Evolutionary conservation across 2,888 invertebrate genomes (phyloP).

Genomic region (Clusia tigrina): DNA sequence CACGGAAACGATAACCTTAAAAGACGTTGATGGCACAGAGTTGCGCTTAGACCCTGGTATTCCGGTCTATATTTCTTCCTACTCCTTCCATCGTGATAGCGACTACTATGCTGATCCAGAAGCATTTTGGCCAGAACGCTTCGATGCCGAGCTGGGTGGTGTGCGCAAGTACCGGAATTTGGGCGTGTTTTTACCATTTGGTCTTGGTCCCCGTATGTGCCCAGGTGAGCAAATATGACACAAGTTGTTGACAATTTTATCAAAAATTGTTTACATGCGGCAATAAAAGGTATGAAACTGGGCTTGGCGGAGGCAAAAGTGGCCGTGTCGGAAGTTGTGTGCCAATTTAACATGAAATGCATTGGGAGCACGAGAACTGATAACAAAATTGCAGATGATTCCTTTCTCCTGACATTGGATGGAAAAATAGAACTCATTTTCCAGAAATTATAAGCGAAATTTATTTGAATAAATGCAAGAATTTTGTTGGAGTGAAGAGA

Average conservation of each 20-base stretch:
- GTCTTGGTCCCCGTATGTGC: slow-evolving; percentile 53
- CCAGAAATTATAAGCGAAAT: slow-evolving; percentile 9
- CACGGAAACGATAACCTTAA: slow-evolving; percentile 35
- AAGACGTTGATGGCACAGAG: slow-evolving; percentile 32
- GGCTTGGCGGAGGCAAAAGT: slow-evolving; percentile 50
- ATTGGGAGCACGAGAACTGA: slow-evolving; percentile 44
- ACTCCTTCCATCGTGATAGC: slow-evolving; percentile 46
- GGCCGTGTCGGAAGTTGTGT: slow-evolving; percentile 48
- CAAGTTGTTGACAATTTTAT: not conserved
- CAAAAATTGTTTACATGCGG: not conserved
- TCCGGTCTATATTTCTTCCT: slow-evolving; percentile 37
- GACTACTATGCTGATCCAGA: slow-evolving; percentile 46
- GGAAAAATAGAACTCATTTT: slow-evolving; percentile 44
- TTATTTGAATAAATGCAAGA: too few species aligned
- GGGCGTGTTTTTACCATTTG: slow-evolving; percentile 52
- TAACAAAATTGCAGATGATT: slow-evolving; percentile 47
- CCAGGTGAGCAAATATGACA: slow-evolving; percentile 37
- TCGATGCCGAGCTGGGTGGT: slow-evolving; percentile 45
- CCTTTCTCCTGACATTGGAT: slow-evolving; percentile 43
- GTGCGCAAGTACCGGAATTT: slow-evolving; percentile 43
- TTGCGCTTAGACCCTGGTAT: slow-evolving; percentile 35
- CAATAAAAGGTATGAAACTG: slow-evolving; percentile 50
- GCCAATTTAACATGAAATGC: slow-evolving; percentile 46
- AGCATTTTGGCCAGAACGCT: slow-evolving; percentile 49
- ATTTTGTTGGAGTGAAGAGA: not conserved